A percentile compares a stretch with the other conserved stretches of the same genome.
phyloP scores from a whole-genome alignment of 2,797 vertebrate genomes.

The Streptopelia turtur region DNA sequence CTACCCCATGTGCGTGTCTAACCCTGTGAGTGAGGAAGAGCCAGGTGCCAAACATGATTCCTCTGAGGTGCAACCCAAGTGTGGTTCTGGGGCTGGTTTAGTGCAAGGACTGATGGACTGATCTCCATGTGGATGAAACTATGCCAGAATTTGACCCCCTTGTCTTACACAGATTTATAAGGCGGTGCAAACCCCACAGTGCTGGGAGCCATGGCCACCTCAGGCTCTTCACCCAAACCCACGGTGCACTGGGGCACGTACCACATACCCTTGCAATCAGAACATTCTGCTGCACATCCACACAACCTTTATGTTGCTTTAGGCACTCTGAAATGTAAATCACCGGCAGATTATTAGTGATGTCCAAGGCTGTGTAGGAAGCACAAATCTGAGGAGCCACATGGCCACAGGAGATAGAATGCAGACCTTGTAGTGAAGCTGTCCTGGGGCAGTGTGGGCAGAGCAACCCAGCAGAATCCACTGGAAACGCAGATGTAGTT shows the following conservation, averaged over 20 bases:
- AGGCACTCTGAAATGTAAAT: background rate
- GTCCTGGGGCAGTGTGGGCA: background rate
- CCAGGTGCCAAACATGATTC: background rate
- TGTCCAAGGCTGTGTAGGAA: background rate
- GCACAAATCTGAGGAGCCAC: background rate
- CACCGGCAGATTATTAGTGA: background rate
- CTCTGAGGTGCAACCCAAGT: background rate
- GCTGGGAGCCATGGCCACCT: background rate
- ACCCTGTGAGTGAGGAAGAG: background rate
- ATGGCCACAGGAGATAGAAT: background rate
- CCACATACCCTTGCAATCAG: background rate
- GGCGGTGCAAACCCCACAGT: background rate
- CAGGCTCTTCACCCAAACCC: background rate
- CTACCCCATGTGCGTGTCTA: background rate
- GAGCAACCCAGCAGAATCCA: background rate
- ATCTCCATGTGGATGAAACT: background rate
- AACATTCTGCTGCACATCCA: background rate
- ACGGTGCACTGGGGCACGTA: accelerated
- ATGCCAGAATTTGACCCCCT: background rate
- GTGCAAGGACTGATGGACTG: background rate
- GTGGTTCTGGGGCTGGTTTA: background rate
- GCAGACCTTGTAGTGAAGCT: background rate
- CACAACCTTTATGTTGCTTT: background rate
- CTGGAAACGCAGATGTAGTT: background rate
- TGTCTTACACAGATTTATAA: background rate